A percentile compares a stretch with the other conserved stretches of the same genome.
Evolutionary conservation across 2,888 invertebrate genomes (phyloP).

Genomic region (Chalcis sispes): DNA sequence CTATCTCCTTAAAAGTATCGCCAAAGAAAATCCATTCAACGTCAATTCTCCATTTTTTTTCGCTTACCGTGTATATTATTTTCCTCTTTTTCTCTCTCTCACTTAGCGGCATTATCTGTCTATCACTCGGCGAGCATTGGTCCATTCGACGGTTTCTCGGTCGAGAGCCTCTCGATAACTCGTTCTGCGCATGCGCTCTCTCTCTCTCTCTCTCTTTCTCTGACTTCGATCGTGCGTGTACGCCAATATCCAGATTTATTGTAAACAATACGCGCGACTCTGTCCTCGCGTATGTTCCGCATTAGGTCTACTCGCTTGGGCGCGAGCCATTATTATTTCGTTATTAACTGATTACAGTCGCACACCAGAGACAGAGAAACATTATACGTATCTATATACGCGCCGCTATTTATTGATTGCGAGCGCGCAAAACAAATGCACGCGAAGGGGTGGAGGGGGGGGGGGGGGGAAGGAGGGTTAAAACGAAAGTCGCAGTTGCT

Average conservation of each 20-base stretch:
- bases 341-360: slow-evolving; percentile 50
- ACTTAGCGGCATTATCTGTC: slow-evolving; percentile 10
- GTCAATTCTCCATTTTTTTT: no score
- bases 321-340: slow-evolving; percentile 47
- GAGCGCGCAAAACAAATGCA: slow-evolving; percentile 22
- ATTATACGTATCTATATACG: no score
- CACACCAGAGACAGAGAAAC: neutral
- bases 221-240: neutral
- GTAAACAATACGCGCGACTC: slow-evolving; percentile 35
- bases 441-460: no score
- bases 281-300: neutral
- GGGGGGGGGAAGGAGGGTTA: no score
- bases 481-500: no score
- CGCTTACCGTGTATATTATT: no score
- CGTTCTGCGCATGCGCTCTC: neutral
- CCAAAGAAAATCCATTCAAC: no score
- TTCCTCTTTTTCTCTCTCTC: slow-evolving; percentile 7
- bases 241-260: slow-evolving; percentile 47
- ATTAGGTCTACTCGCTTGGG: slow-evolving; percentile 28
- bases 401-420: slow-evolving; percentile 38
- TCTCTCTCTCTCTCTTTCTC: slow-evolving; percentile 11
- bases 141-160: slow-evolving; percentile 10
- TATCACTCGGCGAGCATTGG: slow-evolving; percentile 2
- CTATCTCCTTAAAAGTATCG: no score
- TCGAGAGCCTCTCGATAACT: slow-evolving; percentile 21